Evolutionary conservation across 2,888 invertebrate species (phyloP).

Genomic region (Drosophila prostipennis): DNA sequence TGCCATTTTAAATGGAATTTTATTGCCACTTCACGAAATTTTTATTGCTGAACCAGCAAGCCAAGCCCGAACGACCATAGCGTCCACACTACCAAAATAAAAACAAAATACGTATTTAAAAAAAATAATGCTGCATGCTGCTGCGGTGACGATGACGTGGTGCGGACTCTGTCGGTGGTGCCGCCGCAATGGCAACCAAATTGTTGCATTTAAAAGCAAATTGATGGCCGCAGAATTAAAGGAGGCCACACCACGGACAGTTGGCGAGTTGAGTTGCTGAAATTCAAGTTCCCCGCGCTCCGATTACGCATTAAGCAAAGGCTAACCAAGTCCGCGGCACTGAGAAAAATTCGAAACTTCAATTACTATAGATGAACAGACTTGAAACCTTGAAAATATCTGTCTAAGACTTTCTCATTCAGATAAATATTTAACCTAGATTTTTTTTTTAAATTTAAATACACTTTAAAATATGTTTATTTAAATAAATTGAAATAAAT

Average conservation of each 20-base stretch:
- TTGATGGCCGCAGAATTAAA: slow-evolving; percentile 81
- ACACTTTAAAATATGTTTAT: not conserved
- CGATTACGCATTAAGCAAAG: slow-evolving; percentile 76
- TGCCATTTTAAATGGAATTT: slow-evolving; percentile 84
- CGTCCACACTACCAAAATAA: slow-evolving; percentile 30
- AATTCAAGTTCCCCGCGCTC: slow-evolving; percentile 64
- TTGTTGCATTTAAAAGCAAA: slow-evolving; percentile 82
- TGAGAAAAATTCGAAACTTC: not conserved
- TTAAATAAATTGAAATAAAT: too few relatives aligned
- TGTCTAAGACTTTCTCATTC: not conserved
- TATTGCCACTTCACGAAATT: slow-evolving; percentile 83
- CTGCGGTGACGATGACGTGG: slow-evolving; percentile 67
- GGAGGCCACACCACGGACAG: slow-evolving; percentile 71
- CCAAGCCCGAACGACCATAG: slow-evolving; percentile 11
- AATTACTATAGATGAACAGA: not conserved
- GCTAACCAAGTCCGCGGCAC: slow-evolving; percentile 67
- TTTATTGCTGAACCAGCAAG: slow-evolving; percentile 68
- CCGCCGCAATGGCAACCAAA: slow-evolving; percentile 75
- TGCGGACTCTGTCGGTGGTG: slow-evolving; percentile 37
- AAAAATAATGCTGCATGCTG: slow-evolving; percentile 60
- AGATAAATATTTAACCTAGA: not conserved
- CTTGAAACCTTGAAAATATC: not conserved
- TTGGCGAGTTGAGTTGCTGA: slow-evolving; percentile 42
- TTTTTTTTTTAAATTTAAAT: not conserved
- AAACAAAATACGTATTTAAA: slow-evolving; percentile 44